phyloP scores from a whole-genome alignment of 2,797 vertebrate species.

The Pteropus rufus region DNA sequence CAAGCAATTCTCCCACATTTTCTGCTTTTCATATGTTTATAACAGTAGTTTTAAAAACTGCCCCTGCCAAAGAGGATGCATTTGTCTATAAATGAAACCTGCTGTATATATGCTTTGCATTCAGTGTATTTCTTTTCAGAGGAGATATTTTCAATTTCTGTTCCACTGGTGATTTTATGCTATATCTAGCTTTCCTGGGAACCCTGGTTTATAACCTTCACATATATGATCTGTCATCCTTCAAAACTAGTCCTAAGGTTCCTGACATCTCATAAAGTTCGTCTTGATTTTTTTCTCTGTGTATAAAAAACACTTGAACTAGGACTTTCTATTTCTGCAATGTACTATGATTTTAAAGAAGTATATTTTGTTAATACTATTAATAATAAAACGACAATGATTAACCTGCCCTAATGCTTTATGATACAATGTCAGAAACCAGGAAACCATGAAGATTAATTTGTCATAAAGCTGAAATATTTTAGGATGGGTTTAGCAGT shows the following conservation, averaged over 20 bases:
- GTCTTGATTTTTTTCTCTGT: not conserved
- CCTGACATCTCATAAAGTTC: slow-evolving; percentile 26
- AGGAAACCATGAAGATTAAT: not conserved
- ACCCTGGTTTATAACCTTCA: slow-evolving; percentile 15
- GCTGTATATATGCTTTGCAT: not conserved
- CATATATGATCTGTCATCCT: slow-evolving; percentile 5
- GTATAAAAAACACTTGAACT: not conserved
- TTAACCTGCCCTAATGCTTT: not conserved
- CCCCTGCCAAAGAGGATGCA: not conserved
- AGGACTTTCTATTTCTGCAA: not conserved
- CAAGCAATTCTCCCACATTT: not conserved
- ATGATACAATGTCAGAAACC: not conserved
- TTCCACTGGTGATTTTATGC: not conserved
- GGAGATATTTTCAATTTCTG: slow-evolving; percentile 20
- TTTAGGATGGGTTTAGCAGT: not conserved
- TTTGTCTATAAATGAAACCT: slow-evolving; percentile 36
- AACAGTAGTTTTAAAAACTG: slow-evolving; percentile 13
- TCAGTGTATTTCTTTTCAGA: slow-evolving; percentile 41
- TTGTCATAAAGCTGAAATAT: not conserved
- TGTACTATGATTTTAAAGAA: not conserved
- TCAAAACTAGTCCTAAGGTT: slow-evolving; percentile 16
- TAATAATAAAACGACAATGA: not conserved
- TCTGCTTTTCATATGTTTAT: not conserved
- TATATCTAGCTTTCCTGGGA: not conserved
- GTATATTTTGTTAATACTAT: not conserved